phyloP scores from a whole-genome alignment of 2,797 vertebrate species.

The Anniella stebbinsi region DNA sequence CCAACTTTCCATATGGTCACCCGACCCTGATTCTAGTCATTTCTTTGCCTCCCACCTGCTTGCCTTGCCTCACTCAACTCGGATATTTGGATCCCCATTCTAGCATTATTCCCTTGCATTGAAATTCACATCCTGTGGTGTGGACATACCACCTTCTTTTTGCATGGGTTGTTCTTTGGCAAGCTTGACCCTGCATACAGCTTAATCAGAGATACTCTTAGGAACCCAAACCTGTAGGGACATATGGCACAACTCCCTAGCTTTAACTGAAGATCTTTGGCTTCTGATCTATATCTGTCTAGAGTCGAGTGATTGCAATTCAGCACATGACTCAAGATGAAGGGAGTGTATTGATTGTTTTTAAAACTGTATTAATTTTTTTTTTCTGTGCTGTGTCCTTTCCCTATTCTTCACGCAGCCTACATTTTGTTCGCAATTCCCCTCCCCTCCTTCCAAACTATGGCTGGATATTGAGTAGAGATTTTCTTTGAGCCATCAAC shows the following conservation, averaged over 20 bases:
- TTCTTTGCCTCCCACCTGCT: neutral
- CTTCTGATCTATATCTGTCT: constrained; percentile 42
- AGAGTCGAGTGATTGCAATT: constrained; percentile 32
- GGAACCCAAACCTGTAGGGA: neutral
- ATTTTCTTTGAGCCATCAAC: constrained; percentile 39
- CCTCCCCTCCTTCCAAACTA: rapidly evolving
- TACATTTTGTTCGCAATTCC: neutral
- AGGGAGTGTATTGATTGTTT: constrained; percentile 39
- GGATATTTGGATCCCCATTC: neutral
- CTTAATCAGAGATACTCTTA: neutral
- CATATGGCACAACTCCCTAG: neutral
- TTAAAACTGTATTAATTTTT: constrained; percentile 18
- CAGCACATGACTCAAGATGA: constrained; percentile 44
- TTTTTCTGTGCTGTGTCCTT: neutral
- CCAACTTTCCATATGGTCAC: too few species aligned
- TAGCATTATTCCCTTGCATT: neutral
- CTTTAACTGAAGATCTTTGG: constrained; percentile 22
- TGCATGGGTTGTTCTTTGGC: neutral
- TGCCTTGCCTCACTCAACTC: neutral
- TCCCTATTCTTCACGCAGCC: neutral
- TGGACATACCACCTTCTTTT: neutral
- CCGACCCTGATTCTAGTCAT: too few species aligned
- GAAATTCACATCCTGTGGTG: neutral
- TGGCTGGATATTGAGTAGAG: constrained; percentile 10
- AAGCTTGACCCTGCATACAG: neutral